Evolutionary conservation across 2,113 vertebrate species (phyloP).

Genomic region (Sander lucioperca): DNA sequence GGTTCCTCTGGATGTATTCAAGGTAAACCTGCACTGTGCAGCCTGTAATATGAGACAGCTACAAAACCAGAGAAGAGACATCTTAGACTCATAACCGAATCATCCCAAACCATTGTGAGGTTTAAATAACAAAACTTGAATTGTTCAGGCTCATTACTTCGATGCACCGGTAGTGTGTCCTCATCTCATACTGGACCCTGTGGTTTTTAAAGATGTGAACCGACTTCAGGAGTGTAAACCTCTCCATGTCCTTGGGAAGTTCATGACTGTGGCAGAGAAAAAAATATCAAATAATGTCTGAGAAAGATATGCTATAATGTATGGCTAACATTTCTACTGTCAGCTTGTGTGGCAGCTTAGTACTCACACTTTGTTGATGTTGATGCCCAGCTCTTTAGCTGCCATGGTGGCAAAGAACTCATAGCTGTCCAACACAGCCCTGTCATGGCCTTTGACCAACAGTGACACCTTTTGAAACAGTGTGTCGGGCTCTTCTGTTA

Average conservation of each 20-base stretch:
- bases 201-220: constrained; percentile 98
- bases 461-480: constrained; percentile 91
- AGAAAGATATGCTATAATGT: background rate
- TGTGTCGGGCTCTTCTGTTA: constrained; percentile 90
- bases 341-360: background rate
- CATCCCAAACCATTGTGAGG: background rate
- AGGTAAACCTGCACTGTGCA: constrained; percentile 92
- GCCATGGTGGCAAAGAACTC: constrained; percentile 93
- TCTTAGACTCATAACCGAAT: background rate
- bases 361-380: constrained; percentile 91
- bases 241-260: constrained; percentile 87
- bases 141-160: constrained; percentile 85
- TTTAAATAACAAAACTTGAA: background rate
- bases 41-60: constrained; percentile 91
- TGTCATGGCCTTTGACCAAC: constrained; percentile 94
- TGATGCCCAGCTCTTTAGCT: constrained; percentile 92
- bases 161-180: constrained; percentile 90
- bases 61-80: constrained; percentile 6
- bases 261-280: constrained; percentile 83
- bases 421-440: constrained; percentile 94
- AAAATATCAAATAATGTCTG: background rate
- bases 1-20: constrained; percentile 96
- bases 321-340: background rate
- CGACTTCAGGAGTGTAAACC: constrained; percentile 93
- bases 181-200: constrained; percentile 98